Conservation (phyloP, 1,140 invertebrate species). For the Teleopsis dalmanni region DNA sequence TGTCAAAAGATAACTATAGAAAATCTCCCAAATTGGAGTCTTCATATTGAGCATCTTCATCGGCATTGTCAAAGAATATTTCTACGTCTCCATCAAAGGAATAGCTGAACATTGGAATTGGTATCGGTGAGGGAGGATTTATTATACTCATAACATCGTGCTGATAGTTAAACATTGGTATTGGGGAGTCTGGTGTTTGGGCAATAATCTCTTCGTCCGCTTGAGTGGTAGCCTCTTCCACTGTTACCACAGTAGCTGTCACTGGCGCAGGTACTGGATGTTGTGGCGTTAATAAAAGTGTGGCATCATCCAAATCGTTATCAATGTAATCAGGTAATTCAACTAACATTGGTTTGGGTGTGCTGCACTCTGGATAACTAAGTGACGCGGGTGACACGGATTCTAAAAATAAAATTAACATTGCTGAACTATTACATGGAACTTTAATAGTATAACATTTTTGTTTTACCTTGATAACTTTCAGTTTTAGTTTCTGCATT, state of each 20-base stretch:
- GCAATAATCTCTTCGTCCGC: background rate
- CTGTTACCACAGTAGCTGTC: slow-evolving; percentile 8
- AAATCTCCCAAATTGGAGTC: slow-evolving; percentile 4
- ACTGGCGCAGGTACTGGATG: slow-evolving; percentile 2
- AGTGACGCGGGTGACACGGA: too few relatives aligned
- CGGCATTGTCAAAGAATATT: slow-evolving; percentile 5
- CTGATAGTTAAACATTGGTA: too few relatives aligned
- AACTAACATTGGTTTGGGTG: slow-evolving; percentile 5
- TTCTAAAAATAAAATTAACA: too few relatives aligned
- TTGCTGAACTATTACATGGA: too few relatives aligned
- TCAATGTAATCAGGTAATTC: slow-evolving; percentile 5
- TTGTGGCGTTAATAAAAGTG: slow-evolving; percentile 6
- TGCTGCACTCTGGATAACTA: too few relatives aligned
- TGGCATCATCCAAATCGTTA: slow-evolving; percentile 4
- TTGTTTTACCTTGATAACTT: too few relatives aligned
- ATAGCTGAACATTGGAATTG: too few relatives aligned
- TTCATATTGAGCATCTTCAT: slow-evolving; percentile 4
- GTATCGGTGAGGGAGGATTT: too few relatives aligned
- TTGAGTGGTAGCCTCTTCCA: slow-evolving; percentile 1
- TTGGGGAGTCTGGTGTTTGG: too few relatives aligned
- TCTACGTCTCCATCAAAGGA: slow-evolving; percentile 8
- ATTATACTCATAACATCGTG: too few relatives aligned
- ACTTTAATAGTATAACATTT: too few relatives aligned
- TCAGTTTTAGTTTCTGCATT: background rate
- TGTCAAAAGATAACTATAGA: background rate